Evolutionary conservation across 2,888 invertebrate species (phyloP).

Genomic region (Anoplius nigerrimus): DNA sequence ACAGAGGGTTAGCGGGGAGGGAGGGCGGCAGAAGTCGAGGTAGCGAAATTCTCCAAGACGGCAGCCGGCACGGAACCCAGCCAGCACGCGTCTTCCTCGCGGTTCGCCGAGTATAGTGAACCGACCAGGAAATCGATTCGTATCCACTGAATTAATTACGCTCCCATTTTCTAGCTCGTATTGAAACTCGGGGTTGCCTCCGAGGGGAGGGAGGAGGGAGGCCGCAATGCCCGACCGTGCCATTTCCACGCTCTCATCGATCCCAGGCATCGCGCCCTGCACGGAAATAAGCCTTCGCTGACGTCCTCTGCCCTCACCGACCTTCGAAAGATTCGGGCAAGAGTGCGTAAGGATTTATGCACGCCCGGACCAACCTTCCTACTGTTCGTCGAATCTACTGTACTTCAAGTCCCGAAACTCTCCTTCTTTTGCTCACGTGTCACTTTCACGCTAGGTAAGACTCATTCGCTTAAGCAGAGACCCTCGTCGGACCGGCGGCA

Average conservation of each 20-base stretch:
- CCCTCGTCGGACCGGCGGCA: too few species aligned
- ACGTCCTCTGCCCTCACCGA: constrained; percentile 33
- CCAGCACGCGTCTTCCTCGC: constrained; percentile 36
- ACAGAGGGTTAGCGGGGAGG: not conserved
- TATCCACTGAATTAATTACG: constrained; percentile 61
- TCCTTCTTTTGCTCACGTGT: too few species aligned
- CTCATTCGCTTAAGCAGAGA: too few species aligned
- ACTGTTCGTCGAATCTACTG: too few species aligned
- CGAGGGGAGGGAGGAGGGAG: too few species aligned
- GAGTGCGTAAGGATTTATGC: constrained; percentile 12
- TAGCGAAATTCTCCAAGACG: constrained; percentile 26
- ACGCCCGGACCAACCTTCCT: not conserved
- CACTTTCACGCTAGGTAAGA: too few species aligned
- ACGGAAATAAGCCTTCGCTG: constrained; percentile 49
- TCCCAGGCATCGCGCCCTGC: constrained; percentile 42
- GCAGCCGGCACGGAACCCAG: constrained; percentile 18
- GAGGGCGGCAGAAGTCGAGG: constrained; percentile 9
- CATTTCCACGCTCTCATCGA: constrained; percentile 52
- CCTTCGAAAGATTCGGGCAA: constrained; percentile 44
- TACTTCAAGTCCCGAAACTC: too few species aligned
- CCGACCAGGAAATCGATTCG: constrained; percentile 53
- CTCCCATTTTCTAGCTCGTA: constrained; percentile 55
- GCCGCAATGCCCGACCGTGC: constrained; percentile 18
- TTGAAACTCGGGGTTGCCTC: constrained; percentile 38
- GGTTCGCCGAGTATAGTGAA: constrained; percentile 38